A percentile compares a stretch with the other conserved stretches of the same genome.
phyloP scores from a whole-genome alignment of 2,113 vertebrate genomes.

The Sminthopsis crassicaudata region DNA sequence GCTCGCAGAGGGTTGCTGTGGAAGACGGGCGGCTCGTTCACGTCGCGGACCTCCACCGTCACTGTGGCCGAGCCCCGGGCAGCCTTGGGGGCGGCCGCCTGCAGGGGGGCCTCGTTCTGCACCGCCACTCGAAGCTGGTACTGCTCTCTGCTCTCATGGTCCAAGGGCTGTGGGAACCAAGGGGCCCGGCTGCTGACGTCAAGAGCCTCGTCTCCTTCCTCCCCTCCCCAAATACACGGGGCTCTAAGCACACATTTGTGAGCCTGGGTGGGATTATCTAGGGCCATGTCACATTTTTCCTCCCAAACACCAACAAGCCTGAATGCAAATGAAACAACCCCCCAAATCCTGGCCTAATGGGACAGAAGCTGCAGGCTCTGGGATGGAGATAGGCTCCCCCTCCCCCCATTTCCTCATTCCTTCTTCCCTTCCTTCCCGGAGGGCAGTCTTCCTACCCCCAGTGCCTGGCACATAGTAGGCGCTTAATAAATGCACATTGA shows the following conservation, averaged over 20 bases:
- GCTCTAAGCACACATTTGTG: not conserved
- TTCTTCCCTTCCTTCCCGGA: not conserved
- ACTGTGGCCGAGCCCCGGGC: constrained; percentile 85
- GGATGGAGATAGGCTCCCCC: too few species aligned
- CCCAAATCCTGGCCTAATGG: fast-evolving
- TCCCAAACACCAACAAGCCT: not conserved
- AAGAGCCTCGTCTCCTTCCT: not conserved
- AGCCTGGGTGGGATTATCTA: not conserved
- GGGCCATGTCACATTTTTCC: not conserved
- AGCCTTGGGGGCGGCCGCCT: constrained; percentile 78
- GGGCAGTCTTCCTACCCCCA: not conserved
- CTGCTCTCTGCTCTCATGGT: constrained; percentile 86
- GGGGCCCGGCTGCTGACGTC: fast-evolving
- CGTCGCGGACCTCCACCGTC: constrained; percentile 87
- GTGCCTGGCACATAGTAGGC: not conserved
- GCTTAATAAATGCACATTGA: not conserved
- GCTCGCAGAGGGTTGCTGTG: constrained; percentile 88
- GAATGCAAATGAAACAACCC: not conserved
- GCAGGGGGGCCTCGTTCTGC: constrained; percentile 88
- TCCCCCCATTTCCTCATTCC: not conserved
- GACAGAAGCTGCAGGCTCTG: fast-evolving
- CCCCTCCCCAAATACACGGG: not conserved
- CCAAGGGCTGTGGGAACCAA: constrained; percentile 86
- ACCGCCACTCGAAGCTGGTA: constrained; percentile 86
- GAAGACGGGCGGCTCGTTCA: constrained; percentile 93